Evolutionary conservation across 2,113 vertebrate species (phyloP).

Genomic region (Nyctibius bracteatus): DNA sequence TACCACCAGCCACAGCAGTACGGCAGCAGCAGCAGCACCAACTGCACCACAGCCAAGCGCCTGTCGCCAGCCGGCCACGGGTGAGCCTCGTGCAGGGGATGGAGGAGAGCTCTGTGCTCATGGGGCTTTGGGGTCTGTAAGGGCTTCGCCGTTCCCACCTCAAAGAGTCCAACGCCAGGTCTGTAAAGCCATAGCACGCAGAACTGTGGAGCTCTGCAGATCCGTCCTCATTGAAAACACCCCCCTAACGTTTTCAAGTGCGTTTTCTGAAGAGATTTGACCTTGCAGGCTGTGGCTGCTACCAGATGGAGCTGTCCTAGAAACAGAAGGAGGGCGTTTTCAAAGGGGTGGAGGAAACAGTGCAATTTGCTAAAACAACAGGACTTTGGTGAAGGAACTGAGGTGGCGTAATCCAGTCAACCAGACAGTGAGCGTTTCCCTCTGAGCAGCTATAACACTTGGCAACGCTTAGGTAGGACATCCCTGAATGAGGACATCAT

Average conservation of each 20-base stretch:
- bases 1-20: not conserved
- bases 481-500: not conserved
- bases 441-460: not conserved
- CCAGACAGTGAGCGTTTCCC: not conserved
- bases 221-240: not conserved
- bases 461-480: not conserved
- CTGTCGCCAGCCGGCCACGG: not conserved
- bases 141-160: not conserved
- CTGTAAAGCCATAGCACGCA: not conserved
- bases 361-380: not conserved
- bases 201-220: conserved; percentile 31
- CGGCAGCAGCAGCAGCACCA: not conserved
- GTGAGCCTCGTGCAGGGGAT: not conserved
- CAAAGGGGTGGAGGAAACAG: not conserved
- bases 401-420: not conserved
- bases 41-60: not conserved
- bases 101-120: not conserved
- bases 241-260: not conserved
- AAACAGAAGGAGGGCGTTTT: not conserved
- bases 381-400: not conserved
- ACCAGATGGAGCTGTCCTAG: conserved; percentile 21
- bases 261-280: conserved; percentile 22
- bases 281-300: conserved; percentile 16
- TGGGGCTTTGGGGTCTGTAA: not conserved
- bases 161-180: not conserved